Percentiles rank a stretch among this genome's conserved stretches.
Conservation (phyloP, 37 sponge, comb jelly and placozoan genomes). For the Chondrilla cf. caribensis region DNA sequence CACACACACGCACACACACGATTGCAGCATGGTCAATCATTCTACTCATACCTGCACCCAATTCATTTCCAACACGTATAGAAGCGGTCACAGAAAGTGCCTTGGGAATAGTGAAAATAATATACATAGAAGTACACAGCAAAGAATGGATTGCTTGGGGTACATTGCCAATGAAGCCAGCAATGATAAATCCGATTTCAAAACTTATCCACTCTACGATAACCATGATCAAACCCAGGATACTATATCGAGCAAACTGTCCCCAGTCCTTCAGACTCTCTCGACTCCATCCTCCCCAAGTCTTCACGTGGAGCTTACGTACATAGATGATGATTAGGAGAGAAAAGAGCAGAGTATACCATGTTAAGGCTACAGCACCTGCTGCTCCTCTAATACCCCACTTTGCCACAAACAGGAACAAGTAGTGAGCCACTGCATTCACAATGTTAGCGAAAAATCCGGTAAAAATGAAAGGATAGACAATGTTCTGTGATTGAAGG, state of each 20-base stretch:
- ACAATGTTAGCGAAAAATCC: constrained; percentile 1
- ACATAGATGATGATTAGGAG: constrained; percentile 31
- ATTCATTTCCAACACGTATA: constrained; percentile 59
- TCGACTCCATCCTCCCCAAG: constrained; percentile 70
- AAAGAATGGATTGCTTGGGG: constrained; percentile 38
- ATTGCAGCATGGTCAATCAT: no score
- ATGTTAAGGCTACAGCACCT: constrained; percentile 2
- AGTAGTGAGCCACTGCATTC: constrained; percentile 26
- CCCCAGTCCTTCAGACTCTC: constrained; percentile 61
- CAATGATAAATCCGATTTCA: constrained; percentile 45
- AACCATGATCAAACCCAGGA: constrained; percentile 48
- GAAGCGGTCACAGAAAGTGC: constrained; percentile 21
- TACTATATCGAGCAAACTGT: constrained; percentile 33
- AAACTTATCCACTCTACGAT: constrained; percentile 41
- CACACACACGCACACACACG: no score
- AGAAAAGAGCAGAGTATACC: neutral
- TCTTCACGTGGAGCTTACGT: constrained; percentile 44
- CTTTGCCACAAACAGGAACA: constrained; percentile 29
- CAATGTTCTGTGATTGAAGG: constrained; percentile 64
- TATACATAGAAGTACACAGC: constrained; percentile 7
- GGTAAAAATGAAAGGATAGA: constrained; percentile 40
- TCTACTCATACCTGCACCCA: constrained; percentile 40
- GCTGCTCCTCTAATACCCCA: constrained; percentile 37
- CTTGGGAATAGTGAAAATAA: constrained; percentile 45
- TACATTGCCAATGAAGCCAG: constrained; percentile 26